Conservation (phyloP, 2,888 invertebrate species). For the Tinea trinotella region DNA sequence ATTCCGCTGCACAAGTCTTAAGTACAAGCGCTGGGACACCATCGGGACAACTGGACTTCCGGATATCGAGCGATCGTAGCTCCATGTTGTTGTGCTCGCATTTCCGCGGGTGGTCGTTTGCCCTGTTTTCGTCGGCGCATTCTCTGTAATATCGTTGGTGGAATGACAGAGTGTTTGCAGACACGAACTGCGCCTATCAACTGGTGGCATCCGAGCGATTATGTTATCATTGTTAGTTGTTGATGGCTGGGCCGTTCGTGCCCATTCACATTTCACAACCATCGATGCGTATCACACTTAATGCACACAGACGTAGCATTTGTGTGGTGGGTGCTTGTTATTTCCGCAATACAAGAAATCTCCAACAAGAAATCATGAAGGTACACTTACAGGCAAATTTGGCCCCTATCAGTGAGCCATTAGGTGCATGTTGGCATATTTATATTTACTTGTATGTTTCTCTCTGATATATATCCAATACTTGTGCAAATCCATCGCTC, state of each 20-base stretch:
- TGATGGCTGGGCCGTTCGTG: neutral
- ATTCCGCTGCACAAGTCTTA: too few relatives aligned
- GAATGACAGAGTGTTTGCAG: neutral
- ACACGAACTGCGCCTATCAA: neutral
- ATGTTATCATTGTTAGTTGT: neutral
- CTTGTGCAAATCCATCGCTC: neutral
- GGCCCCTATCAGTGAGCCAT: neutral
- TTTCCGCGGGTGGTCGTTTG: too few relatives aligned
- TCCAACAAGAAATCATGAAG: neutral
- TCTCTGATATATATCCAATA: neutral
- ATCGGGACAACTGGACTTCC: too few relatives aligned
- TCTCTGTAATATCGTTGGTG: too few relatives aligned
- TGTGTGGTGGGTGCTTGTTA: neutral
- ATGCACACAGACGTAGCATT: neutral
- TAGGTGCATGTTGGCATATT: neutral
- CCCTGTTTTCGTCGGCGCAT: too few relatives aligned
- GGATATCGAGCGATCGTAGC: too few relatives aligned
- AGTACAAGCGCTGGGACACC: too few relatives aligned
- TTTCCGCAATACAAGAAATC: slow-evolving; percentile 1
- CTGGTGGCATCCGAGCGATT: neutral
- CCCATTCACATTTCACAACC: neutral
- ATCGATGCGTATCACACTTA: neutral
- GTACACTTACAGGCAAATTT: neutral
- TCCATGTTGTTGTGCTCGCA: too few relatives aligned
- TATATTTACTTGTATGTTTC: neutral